phyloP scores from a whole-genome alignment of 2,113 vertebrate species.

The Caloenas nicobarica region DNA sequence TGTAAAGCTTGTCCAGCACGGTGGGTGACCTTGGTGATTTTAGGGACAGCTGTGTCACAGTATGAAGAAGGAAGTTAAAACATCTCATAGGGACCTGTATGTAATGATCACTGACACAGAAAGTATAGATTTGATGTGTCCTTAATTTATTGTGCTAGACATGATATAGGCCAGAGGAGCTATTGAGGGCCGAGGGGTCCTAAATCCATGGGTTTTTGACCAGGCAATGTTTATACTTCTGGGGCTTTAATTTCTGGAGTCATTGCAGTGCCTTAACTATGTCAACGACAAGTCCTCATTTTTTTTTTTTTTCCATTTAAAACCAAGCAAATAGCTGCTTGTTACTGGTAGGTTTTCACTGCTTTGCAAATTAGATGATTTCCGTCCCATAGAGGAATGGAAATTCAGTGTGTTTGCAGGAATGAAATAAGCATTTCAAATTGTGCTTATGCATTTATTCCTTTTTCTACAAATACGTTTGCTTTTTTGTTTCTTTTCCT shows the following conservation, averaged over 20 bases:
- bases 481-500: not conserved
- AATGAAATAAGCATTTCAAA: not conserved
- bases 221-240: not conserved
- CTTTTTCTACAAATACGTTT: not conserved
- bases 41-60: not conserved
- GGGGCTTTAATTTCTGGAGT: not conserved
- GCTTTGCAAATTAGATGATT: not conserved
- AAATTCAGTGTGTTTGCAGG: not conserved
- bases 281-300: not conserved
- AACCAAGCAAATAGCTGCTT: not conserved
- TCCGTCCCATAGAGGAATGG: not conserved
- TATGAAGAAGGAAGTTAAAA: not conserved
- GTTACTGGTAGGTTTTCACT: not conserved
- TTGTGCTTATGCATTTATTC: not conserved
- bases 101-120: not conserved
- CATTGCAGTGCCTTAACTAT: not conserved
- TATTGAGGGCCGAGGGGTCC: not conserved
- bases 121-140: not conserved
- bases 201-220: not conserved
- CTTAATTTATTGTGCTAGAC: not conserved
- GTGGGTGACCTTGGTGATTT: not conserved
- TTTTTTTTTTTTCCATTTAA: not conserved
- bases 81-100: not conserved
- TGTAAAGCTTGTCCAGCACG: not conserved
- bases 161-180: not conserved